These are phyloP conservation scores for Chrysotoxum bicinctum DNA, from an alignment of 2,888 invertebrate species.

Conservation along the genomic window DNA sequence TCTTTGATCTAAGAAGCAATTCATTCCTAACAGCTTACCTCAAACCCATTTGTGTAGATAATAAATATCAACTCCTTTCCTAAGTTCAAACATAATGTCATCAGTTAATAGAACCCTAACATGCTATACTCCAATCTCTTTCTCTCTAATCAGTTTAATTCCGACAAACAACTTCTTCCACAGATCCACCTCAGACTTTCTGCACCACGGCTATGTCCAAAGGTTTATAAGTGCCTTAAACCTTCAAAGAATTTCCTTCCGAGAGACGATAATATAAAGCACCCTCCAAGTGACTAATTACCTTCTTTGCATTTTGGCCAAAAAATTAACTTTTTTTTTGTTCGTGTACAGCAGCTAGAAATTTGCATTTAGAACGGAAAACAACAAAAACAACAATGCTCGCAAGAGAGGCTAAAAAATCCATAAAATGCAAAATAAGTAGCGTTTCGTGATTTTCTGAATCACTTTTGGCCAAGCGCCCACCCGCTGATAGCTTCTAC, in stretches of 20 bases:
- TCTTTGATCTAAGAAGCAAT: background rate
- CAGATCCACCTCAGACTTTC: slow-evolving; percentile 21
- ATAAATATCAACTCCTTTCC: background rate
- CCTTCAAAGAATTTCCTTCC: slow-evolving; percentile 49
- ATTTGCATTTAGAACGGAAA: slow-evolving; percentile 65
- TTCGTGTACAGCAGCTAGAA: background rate
- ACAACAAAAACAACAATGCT: slow-evolving; percentile 30
- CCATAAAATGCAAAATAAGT: slow-evolving; percentile 69
- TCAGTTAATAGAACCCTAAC: slow-evolving; percentile 34
- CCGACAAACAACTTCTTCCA: slow-evolving; percentile 9
- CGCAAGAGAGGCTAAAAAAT: slow-evolving; percentile 44
- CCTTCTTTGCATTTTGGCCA: slow-evolving; percentile 66
- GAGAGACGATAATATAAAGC: slow-evolving; percentile 16
- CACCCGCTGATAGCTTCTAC: slow-evolving; percentile 19
- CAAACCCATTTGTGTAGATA: background rate
- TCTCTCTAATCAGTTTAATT: slow-evolving; percentile 27
- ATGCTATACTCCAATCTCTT: slow-evolving; percentile 37
- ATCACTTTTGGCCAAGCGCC: slow-evolving; percentile 60
- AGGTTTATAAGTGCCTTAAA: background rate
- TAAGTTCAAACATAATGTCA: background rate
- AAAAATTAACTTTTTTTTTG: slow-evolving; percentile 37
- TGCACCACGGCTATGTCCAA: background rate
- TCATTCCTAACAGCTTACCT: background rate
- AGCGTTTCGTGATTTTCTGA: slow-evolving; percentile 66
- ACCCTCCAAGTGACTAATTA: slow-evolving; percentile 63